Base-by-base conservation (phyloP, 1,140 invertebrate species). In the Oryctes rhinoceros region DNA sequence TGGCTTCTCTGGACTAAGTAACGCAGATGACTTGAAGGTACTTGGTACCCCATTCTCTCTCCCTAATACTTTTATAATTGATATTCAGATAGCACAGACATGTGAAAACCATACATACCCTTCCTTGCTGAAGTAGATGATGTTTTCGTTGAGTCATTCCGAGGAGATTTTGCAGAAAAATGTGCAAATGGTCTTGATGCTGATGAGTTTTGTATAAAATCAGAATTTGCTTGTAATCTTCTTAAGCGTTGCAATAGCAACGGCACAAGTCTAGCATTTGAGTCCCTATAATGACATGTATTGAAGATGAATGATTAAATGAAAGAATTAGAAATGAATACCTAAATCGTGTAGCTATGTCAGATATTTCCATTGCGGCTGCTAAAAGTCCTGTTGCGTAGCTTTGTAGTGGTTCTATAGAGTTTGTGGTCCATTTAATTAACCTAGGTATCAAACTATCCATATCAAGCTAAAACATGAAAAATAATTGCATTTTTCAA, bases 341-440 rank as follows among this genome's bases (percentile, higher is more conserved):
- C 91, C 90, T 91, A 86, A 94, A 98, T 85, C 93, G 94, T 3
- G 94, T 92, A 7, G 97, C 97, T 74, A 98, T 96, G 84, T 99
- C 98, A 84, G 96, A 94, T 2, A 98, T 93, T 87, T 99, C 97
- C 97, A 99, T 98, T 1, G 97, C 97, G n/a, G 96, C 95, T 0
- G 96, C 97, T 24, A 99, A 87, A 1, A 99, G 89, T 1, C 97
- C 98, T 0, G 96, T 97, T 0, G 97, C 96, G 89, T 99, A 99
- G 75, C 96, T 98, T 85, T 96, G 93, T 0, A 99, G 89, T 0
- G 97, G 97, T 86, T 99, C 97, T 9, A 91, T 89, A 4, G 94
- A 94, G 85, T 92, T 94, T 86, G 96, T 95, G 6, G 96, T 95
- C 97, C 97, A 98, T 49, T 92, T 91, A 81, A 97, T 96, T 5